Base-by-base conservation (phyloP, 53 echinoderm and acorn worm species). In the Antedon mediterranea region DNA sequence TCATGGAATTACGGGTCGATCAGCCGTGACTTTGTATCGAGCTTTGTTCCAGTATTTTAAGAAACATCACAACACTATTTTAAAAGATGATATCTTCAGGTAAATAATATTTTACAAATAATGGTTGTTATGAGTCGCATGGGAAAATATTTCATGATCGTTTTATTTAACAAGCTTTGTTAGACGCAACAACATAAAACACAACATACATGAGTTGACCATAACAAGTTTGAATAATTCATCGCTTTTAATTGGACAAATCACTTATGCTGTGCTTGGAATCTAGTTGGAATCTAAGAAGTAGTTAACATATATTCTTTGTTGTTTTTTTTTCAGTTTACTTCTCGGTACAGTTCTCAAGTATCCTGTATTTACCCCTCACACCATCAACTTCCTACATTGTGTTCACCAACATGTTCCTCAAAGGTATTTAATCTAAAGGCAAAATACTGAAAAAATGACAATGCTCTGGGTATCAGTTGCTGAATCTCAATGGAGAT, bases 371-470 rank as follows among this genome's bases (percentile, higher is more conserved):
- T 98, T 93, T 83, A 90, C 92, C 28, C 87, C 90, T 9, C 98
- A 98, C 32, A 92, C 98, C 32, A 89, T 98, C 71, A 88, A 98
- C 83, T 98, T 98, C 80, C 84, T 98, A 75, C 89, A 90, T 28
- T 86, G 92, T 74, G 84, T 92, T 34, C 86, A 84, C 77, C 71
- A 80, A 84, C 81, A 85, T 71, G 32, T 75, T 31, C 80, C 42
- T 76, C 31, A 71, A 43, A 85, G 76, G 76, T 76, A 76, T 20
- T 6, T 0, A 79, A 15, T n/a, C n/a, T n/a, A n/a, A n/a, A n/a
- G n/a, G n/a, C n/a, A n/a, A n/a, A n/a, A n/a, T n/a, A n/a, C n/a
- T n/a, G n/a, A n/a, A n/a, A n/a, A n/a, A n/a, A n/a, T n/a, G n/a
- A n/a, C n/a, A n/a, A n/a, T n/a, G n/a, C n/a, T n/a, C n/a, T n/a